phyloP scores from a whole-genome alignment of 2,113 vertebrate species.

The Dromiciops gliroides region DNA sequence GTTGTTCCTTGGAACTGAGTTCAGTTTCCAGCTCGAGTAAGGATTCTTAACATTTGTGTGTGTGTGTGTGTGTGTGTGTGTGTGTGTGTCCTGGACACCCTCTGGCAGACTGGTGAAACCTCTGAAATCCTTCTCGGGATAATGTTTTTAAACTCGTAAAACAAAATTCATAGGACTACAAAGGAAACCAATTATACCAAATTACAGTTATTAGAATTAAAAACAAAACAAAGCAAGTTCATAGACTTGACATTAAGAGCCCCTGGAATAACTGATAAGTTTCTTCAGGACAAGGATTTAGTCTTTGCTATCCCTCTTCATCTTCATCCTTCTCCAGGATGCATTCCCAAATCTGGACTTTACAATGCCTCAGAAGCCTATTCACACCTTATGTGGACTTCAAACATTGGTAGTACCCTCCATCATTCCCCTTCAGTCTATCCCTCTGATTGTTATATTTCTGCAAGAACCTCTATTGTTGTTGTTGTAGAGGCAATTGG shows the following conservation, averaged over 20 bases:
- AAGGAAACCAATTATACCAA: background rate
- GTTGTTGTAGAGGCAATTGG: no score
- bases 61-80: background rate
- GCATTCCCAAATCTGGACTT: background rate
- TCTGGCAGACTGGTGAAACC: background rate
- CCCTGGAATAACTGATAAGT: background rate
- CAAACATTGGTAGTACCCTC: background rate
- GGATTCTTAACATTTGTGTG: background rate
- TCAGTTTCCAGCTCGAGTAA: background rate
- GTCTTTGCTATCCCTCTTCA: background rate
- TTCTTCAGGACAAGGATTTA: background rate
- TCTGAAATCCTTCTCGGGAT: background rate
- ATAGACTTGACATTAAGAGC: background rate
- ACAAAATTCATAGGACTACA: background rate
- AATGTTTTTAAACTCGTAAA: background rate
- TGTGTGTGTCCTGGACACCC: background rate
- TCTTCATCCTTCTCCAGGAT: background rate
- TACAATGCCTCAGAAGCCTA: background rate
- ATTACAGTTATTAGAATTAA: background rate
- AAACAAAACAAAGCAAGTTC: background rate
- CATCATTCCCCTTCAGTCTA: background rate
- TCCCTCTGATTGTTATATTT: background rate
- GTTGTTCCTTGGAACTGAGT: background rate
- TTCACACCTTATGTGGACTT: background rate
- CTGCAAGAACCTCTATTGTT: background rate